phyloP scores from a whole-genome alignment of 2,113 vertebrate species.

The Microcebus murinus region DNA sequence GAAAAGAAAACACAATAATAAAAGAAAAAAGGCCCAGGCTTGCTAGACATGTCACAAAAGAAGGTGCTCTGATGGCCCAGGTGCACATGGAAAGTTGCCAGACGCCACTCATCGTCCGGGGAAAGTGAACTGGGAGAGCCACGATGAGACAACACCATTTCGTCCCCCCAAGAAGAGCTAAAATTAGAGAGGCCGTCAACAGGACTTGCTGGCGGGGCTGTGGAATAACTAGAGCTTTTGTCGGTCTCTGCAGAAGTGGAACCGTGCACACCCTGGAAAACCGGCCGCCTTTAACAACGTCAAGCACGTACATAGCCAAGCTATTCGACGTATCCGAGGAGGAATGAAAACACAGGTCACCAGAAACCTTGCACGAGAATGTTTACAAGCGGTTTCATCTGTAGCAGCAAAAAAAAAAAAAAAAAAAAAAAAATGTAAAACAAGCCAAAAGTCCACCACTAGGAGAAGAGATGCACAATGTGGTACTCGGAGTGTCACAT shows the following conservation, averaged over 20 bases:
- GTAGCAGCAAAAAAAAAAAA: background rate
- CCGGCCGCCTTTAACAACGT: background rate
- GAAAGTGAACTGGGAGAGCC: no score
- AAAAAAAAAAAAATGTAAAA: background rate
- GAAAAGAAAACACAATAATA: background rate
- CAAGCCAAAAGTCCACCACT: background rate
- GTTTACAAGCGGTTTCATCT: background rate
- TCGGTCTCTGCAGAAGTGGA: background rate
- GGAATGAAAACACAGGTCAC: background rate
- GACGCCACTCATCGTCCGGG: no score
- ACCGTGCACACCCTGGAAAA: background rate
- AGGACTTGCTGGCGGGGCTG: background rate
- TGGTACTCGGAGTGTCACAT: background rate
- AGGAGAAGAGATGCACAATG: background rate
- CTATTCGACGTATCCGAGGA: background rate
- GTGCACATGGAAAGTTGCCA: background rate
- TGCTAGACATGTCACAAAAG: background rate
- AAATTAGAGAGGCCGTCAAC: background rate
- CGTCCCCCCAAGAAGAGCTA: background rate
- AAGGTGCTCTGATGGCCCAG: background rate
- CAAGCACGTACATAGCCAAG: background rate
- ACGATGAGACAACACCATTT: background rate
- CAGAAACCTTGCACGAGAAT: background rate
- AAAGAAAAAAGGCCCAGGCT: background rate
- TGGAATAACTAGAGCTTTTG: background rate